These are phyloP conservation scores for Quadroppia sp. DNA, from an alignment of 2,888 invertebrate genomes.

Conservation along the genomic window DNA sequence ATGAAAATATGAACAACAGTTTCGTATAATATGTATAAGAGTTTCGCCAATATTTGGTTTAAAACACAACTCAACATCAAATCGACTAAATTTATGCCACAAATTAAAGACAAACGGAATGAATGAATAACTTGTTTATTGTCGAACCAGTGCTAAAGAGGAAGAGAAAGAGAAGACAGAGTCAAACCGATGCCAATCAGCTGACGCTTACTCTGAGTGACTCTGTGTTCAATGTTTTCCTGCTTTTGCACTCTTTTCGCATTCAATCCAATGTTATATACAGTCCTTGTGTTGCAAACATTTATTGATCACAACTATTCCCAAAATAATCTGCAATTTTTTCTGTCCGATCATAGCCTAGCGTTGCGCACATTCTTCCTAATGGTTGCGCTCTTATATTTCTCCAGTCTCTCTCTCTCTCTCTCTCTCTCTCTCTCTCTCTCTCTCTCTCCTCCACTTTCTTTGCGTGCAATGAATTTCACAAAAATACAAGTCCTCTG, in stretches of 20 bases:
- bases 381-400: conserved; percentile 6
- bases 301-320: conserved; percentile 16
- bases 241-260: neutral
- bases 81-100: conserved; percentile 3
- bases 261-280: neutral
- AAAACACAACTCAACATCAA: too few species aligned
- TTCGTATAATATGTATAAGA: neutral
- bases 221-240: conserved; percentile 14
- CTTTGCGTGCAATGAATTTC: conserved; percentile 5
- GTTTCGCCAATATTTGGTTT: neutral
- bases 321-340: conserved; percentile 8
- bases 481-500: conserved; percentile 1
- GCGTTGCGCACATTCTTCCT: neutral
- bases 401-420: too few species aligned
- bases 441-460: neutral
- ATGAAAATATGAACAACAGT: neutral
- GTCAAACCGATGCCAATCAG: conserved; percentile 7
- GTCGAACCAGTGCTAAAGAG: conserved; percentile 3
- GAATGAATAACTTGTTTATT: conserved; percentile 4
- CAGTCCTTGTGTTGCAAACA: neutral
- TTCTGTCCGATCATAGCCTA: neutral
- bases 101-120: conserved; percentile 2
- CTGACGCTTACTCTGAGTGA: neutral
- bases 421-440: too few species aligned
- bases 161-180: neutral